phyloP scores from a whole-genome alignment of 2,113 vertebrate genomes.

The Anas platyrhynchos region DNA sequence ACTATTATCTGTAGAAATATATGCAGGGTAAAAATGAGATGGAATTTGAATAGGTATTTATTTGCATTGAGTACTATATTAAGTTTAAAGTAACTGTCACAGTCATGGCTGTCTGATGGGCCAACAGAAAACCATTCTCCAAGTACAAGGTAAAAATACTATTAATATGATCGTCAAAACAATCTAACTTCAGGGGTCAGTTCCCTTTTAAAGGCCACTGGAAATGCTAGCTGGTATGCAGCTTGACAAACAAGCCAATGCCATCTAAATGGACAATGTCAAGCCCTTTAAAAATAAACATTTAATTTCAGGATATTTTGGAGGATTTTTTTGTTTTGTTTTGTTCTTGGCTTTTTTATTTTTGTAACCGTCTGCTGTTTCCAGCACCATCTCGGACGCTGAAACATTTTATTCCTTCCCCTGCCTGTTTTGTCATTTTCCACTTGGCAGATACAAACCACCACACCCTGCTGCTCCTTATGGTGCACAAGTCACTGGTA shows the following conservation, averaged over 20 bases:
- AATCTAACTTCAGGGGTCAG: constrained; percentile 2
- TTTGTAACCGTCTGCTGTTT: constrained; percentile 48
- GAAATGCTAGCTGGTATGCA: not conserved
- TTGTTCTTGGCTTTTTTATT: constrained; percentile 44
- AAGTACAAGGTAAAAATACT: not conserved
- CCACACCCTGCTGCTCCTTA: not conserved
- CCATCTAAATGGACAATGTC: not conserved
- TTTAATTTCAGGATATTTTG: constrained; percentile 43
- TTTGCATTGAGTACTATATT: not conserved
- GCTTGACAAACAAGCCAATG: not conserved
- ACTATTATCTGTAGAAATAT: not conserved
- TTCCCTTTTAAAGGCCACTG: constrained; percentile 12
- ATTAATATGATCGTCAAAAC: not conserved
- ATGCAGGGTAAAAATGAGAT: not conserved
- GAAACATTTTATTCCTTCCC: constrained; percentile 48
- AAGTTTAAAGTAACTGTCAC: not conserved
- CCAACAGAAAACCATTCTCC: not conserved
- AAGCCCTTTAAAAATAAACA: constrained; percentile 56
- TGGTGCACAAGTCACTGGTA: not conserved
- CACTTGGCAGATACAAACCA: constrained; percentile 34
- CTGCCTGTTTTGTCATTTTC: constrained; percentile 36
- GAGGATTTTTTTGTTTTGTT: not conserved
- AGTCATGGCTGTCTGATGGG: not conserved
- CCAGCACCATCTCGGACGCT: constrained; percentile 32
- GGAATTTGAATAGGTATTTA: not conserved